phyloP scores from a whole-genome alignment of 2,888 invertebrate genomes.

The Lamellibrachia columna region DNA sequence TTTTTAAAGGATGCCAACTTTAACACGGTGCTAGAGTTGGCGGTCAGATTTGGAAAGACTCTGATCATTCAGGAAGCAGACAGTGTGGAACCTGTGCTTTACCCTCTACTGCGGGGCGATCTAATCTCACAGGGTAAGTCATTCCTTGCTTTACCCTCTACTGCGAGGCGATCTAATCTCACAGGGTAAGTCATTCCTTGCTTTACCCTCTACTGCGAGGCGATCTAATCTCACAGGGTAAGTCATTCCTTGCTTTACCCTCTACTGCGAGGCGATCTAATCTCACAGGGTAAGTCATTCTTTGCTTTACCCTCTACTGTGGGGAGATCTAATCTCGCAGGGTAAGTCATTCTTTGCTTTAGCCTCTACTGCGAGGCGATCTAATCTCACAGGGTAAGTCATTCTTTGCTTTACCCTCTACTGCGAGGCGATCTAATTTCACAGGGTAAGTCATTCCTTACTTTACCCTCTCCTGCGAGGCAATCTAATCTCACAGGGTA shows the following conservation, averaged over 20 bases:
- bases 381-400: no score
- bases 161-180: background rate
- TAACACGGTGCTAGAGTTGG: conserved; percentile 67
- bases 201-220: conserved; percentile 74
- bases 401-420: conserved; percentile 73
- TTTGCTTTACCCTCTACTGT: conserved; percentile 73
- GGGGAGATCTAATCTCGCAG: conserved; percentile 72
- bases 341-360: conserved; percentile 45
- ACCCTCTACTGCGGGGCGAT: conserved; percentile 75
- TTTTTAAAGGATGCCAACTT: conserved; percentile 65
- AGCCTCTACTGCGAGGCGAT: no score
- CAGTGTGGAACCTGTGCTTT: conserved; percentile 72
- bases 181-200: conserved; percentile 65
- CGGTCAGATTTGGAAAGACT: conserved; percentile 83
- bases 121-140: conserved; percentile 67
- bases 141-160: background rate
- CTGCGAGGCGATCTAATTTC: conserved; percentile 73
- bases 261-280: no score
- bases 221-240: conserved; percentile 70
- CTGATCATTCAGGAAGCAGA: conserved; percentile 84
- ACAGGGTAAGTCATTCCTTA: conserved; percentile 39
- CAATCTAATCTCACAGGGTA: no score
- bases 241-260: no score
- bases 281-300: conserved; percentile 54
- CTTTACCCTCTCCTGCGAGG: no score